These are phyloP conservation scores for Zenarchopterus dispar DNA, from an alignment of 2,797 vertebrate genomes.

Conservation along the genomic window DNA sequence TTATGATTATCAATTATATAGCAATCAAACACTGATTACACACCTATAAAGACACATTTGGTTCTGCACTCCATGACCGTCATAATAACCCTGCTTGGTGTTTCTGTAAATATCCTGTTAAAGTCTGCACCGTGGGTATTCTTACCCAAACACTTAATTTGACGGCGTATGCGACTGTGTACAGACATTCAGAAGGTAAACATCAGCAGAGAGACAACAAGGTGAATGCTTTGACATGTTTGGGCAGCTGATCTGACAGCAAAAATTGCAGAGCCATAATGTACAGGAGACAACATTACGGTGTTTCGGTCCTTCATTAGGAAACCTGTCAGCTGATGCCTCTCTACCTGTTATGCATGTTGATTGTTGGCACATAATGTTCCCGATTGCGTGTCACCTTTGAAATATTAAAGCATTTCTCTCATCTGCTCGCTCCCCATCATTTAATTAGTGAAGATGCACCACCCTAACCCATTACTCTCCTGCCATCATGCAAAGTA, in stretches of 20 bases:
- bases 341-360: conserved; percentile 63
- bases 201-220: conserved; percentile 39
- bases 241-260: conserved; percentile 62
- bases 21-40: too few species aligned
- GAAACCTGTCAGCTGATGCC: conserved; percentile 58
- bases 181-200: conserved; percentile 46
- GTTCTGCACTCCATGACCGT: too few species aligned
- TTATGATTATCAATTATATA: too few species aligned
- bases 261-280: conserved; percentile 17
- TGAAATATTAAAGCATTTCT: conserved; percentile 73
- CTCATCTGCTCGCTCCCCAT: conserved; percentile 58
- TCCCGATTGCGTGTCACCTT: conserved; percentile 61
- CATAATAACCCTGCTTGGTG: too few species aligned
- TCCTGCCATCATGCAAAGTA: conserved; percentile 43
- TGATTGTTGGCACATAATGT: conserved; percentile 65
- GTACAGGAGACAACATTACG: conserved; percentile 45
- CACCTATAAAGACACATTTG: too few species aligned
- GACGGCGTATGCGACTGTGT: conserved; percentile 28
- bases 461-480: conserved; percentile 61
- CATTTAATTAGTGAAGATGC: conserved; percentile 74
- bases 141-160: conserved; percentile 49
- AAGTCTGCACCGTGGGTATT: neutral
- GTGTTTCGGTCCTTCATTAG: conserved; percentile 63
- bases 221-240: conserved; percentile 52
- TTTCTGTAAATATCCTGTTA: too few species aligned